Evolutionary conservation across 2,888 invertebrate species (phyloP), one percentile per base, ranked within the genome.

Genomic region (Microctonus hyperodae): DNA sequence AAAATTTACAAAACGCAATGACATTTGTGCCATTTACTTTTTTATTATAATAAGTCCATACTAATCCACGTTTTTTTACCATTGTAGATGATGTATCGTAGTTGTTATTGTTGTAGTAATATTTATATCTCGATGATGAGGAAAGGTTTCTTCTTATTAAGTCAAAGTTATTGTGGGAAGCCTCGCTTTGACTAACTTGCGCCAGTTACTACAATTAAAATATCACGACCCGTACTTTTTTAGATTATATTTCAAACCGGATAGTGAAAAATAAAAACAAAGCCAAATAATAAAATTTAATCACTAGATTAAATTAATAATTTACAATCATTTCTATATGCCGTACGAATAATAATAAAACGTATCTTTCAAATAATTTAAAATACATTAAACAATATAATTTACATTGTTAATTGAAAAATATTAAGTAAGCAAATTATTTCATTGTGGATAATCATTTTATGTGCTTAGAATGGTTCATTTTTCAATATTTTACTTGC

Each of bases 41-140:
- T 67, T 79, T 80, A 64, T 77, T 76, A 40, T 78, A 81, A 66
- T 79, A 81, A 58, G 79, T 78, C 80, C 80, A 81, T 31, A 81
- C 79, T 22, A 79, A 76, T 66, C 79, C 79, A 3, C 74, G 74
- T 71, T 80, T 81, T 58, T 81, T 81, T 64, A 80, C 79, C 81
- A 81, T 81, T 56, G 37, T 76, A 23, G n/a, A n/a, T n/a, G n/a
- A n/a, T n/a, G n/a, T n/a, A n/a, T n/a, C n/a, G n/a, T n/a, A n/a
- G n/a, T n/a, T n/a, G n/a, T n/a, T n/a, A n/a, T n/a, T 50, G 31
- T 28, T 20, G 20, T 13, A 25, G 16, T 44, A 7, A 40, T 44
- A 7, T n/a, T 44, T 10, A 35, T 44, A 25, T 59, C 53, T 33
- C 5, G 25, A 16, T 44, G 44, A 55, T 37, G 63, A 20, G 23